These are phyloP conservation scores for Cirrhinus mrigala DNA, from an alignment of 2,797 vertebrate species.

Conservation along the genomic window DNA sequence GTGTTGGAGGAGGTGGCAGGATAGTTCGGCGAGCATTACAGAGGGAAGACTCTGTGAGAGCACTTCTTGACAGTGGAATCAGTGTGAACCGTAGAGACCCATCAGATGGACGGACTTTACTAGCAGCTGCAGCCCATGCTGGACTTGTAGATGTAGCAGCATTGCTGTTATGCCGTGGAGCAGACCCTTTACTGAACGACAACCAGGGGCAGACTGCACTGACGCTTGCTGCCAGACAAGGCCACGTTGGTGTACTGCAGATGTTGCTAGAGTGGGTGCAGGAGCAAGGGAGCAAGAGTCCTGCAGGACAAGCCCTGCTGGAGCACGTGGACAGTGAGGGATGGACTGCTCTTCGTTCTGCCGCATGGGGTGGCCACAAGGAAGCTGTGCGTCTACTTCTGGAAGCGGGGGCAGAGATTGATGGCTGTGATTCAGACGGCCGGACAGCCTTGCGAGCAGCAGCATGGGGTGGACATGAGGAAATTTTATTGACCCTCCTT, in stretches of 20 bases:
- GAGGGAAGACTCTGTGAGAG: constrained; percentile 70
- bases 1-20: constrained; percentile 59
- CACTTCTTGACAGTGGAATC: constrained; percentile 74
- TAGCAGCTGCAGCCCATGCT: constrained; percentile 76
- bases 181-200: constrained; percentile 76
- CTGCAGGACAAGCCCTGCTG: constrained; percentile 60
- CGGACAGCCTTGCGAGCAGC: constrained; percentile 85
- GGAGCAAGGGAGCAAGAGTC: constrained; percentile 57
- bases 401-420: constrained; percentile 79
- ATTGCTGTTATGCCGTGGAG: constrained; percentile 76
- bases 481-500: constrained; percentile 77
- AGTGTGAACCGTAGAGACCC: constrained; percentile 74
- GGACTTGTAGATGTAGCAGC: constrained; percentile 74
- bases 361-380: constrained; percentile 82
- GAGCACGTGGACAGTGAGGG: constrained; percentile 82
- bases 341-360: constrained; percentile 84
- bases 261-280: constrained; percentile 79
- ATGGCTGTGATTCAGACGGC: constrained; percentile 79
- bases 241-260: constrained; percentile 75
- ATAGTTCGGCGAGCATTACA: constrained; percentile 66
- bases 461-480: constrained; percentile 85
- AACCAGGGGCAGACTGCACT: constrained; percentile 82
- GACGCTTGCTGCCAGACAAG: constrained; percentile 79
- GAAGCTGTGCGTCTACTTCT: constrained; percentile 78
- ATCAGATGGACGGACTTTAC: constrained; percentile 73